phyloP scores from a whole-genome alignment of 2,113 vertebrate species.

The Euleptes europaea region DNA sequence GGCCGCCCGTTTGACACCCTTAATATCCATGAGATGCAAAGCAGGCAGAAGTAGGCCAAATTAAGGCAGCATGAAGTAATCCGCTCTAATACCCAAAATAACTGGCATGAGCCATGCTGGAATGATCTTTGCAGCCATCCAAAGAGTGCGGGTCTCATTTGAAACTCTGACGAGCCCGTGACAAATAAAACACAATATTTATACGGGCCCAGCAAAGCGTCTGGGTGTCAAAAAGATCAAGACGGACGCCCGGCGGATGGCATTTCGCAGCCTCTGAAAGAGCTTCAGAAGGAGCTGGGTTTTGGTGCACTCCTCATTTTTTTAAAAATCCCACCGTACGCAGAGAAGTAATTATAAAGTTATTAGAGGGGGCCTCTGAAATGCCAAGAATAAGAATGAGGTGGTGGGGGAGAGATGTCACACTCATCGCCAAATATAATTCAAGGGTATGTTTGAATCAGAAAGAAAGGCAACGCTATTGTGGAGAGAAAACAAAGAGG shows the following conservation, averaged over 20 bases:
- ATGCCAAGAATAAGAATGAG: background rate
- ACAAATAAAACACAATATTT: slow-evolving; percentile 23
- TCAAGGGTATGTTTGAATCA: background rate
- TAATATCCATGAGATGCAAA: slow-evolving; percentile 50
- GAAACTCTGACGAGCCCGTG: slow-evolving; percentile 26
- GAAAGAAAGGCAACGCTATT: background rate
- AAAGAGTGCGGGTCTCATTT: slow-evolving; percentile 19
- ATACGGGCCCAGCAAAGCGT: slow-evolving; percentile 5
- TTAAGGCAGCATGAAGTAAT: slow-evolving; percentile 48
- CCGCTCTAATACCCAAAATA: slow-evolving; percentile 37
- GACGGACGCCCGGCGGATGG: background rate
- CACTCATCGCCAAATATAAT: background rate
- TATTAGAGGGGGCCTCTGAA: background rate
- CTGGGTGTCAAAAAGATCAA: background rate
- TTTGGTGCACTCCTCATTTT: background rate
- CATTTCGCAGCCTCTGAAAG: slow-evolving; percentile 18
- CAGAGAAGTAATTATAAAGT: background rate
- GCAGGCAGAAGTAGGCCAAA: slow-evolving; percentile 25
- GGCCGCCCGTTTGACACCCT: slow-evolving; percentile 41
- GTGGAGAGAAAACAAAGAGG: background rate
- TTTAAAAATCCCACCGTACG: background rate
- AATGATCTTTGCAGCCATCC: slow-evolving; percentile 40
- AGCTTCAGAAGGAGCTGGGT: slow-evolving; percentile 17
- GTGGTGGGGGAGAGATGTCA: background rate
- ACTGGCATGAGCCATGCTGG: background rate